phyloP scores from a whole-genome alignment of 2,888 invertebrate species.

The Laspeyria flexula region DNA sequence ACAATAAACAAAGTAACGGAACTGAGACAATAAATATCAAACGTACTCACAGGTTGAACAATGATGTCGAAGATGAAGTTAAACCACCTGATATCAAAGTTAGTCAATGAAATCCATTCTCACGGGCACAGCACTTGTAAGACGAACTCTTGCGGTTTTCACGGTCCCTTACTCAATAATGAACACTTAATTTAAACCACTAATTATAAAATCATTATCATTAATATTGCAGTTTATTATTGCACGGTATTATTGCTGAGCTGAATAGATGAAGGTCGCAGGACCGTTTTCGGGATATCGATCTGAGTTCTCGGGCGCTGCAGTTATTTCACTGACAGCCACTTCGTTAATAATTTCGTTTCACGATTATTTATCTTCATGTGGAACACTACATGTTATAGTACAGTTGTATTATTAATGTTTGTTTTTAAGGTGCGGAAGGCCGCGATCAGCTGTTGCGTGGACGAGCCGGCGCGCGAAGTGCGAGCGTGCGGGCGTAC shows the following conservation, averaged over 20 bases:
- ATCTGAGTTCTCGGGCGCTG: conserved; percentile 59
- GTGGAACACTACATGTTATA: conserved; percentile 19
- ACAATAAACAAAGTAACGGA: conserved; percentile 47
- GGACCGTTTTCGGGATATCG: conserved; percentile 73
- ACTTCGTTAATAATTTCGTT: conserved; percentile 34
- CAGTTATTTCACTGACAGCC: conserved; percentile 45
- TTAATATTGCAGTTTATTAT: conserved; percentile 70
- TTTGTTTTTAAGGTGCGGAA: conserved; percentile 60
- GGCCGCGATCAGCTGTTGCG: conserved; percentile 74
- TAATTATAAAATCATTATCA: conserved; percentile 41
- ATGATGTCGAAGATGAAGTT: conserved; percentile 56
- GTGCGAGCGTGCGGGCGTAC: conserved; percentile 66
- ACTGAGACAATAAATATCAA: conserved; percentile 53
- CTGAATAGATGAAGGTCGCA: conserved; percentile 58
- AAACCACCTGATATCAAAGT: conserved; percentile 62
- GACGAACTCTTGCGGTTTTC: conserved; percentile 53
- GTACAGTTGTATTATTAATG: conserved; percentile 51
- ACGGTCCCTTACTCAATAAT: conserved; percentile 38
- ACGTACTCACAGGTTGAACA: conserved; percentile 60
- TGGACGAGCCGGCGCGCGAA: conserved; percentile 46
- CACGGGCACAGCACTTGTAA: conserved; percentile 70
- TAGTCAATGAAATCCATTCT: conserved; percentile 76
- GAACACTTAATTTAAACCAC: conserved; percentile 34
- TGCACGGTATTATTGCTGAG: conserved; percentile 73
- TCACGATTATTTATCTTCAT: conserved; percentile 34